Conservation (phyloP, 2,113 vertebrate genomes). For the Merops nubicus region DNA sequence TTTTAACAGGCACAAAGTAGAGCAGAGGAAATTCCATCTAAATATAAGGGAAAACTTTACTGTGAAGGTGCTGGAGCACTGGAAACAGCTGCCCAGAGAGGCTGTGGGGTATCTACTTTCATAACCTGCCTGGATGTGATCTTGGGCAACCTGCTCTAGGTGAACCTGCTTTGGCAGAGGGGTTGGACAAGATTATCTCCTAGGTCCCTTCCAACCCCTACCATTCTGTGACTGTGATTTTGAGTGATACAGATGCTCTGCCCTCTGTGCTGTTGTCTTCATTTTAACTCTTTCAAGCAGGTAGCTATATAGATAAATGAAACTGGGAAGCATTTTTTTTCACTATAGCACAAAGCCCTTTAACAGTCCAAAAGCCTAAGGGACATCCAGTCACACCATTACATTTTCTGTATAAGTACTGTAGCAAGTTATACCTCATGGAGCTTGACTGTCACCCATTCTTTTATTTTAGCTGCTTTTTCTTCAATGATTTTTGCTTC, state of each 20-base stretch:
- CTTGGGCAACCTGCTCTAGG: no score
- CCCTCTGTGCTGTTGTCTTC: neutral
- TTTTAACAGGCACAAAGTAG: neutral
- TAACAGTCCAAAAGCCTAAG: neutral
- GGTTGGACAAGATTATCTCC: no score
- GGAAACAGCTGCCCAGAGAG: no score
- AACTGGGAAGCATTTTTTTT: neutral
- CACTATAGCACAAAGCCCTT: neutral
- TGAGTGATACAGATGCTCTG: neutral
- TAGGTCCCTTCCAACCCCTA: no score
- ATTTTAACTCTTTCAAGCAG: neutral
- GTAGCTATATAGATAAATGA: neutral
- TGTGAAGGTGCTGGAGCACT: no score
- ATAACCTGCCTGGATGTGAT: no score
- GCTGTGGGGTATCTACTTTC: no score
- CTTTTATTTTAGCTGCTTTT: constrained; percentile 98
- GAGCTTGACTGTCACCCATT: constrained; percentile 96
- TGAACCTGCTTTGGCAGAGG: no score
- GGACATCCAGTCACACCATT: neutral
- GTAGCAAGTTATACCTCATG: constrained; percentile 85
- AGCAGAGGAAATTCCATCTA: no score
- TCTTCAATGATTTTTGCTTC: constrained; percentile 97
- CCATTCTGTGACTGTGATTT: neutral
- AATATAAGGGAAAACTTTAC: no score
- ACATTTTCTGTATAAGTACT: neutral